Evolutionary conservation across 2,888 invertebrate genomes (phyloP).

Genomic region (Drosophila differens): DNA sequence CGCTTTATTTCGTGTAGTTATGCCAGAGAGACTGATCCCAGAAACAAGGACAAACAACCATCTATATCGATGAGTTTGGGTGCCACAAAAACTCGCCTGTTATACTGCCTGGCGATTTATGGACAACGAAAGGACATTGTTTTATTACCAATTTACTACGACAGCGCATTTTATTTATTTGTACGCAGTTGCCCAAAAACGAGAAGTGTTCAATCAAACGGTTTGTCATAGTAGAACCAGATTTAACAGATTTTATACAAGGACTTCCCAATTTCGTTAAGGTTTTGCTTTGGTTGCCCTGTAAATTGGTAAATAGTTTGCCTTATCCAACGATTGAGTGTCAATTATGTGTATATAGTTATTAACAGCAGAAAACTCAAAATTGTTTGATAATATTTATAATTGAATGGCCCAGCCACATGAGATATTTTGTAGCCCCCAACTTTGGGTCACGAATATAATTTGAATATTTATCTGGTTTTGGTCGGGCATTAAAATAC

Average conservation of each 20-base stretch:
- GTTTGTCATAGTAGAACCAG: background rate
- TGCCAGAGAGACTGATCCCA: constrained; percentile 17
- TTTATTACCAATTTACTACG: constrained; percentile 21
- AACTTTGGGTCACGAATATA: constrained; percentile 19
- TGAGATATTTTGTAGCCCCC: constrained; percentile 7
- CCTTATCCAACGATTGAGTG: constrained; percentile 4
- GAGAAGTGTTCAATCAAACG: constrained; percentile 20
- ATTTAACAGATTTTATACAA: constrained; percentile 1
- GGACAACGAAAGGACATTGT: constrained; percentile 38
- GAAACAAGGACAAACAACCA: constrained; percentile 20
- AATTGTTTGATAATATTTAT: constrained; percentile 42
- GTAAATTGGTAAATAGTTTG: background rate
- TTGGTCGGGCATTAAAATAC: constrained; percentile 8
- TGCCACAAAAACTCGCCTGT: constrained; percentile 35
- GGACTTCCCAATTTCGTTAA: background rate
- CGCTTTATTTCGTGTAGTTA: constrained; percentile 61
- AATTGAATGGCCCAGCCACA: constrained; percentile 32
- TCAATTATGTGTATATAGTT: constrained; percentile 48
- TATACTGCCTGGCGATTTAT: constrained; percentile 51
- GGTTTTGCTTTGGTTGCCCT: background rate
- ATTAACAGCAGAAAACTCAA: constrained; percentile 26
- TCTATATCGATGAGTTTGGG: constrained; percentile 2
- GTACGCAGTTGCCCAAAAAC: constrained; percentile 18
- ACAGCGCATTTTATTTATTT: constrained; percentile 27
- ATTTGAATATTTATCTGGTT: constrained; percentile 70